Evolutionary conservation across 2,888 invertebrate genomes (phyloP), one percentile per base, ranked within the genome.

Genomic region (Ceraclea dissimilis): DNA sequence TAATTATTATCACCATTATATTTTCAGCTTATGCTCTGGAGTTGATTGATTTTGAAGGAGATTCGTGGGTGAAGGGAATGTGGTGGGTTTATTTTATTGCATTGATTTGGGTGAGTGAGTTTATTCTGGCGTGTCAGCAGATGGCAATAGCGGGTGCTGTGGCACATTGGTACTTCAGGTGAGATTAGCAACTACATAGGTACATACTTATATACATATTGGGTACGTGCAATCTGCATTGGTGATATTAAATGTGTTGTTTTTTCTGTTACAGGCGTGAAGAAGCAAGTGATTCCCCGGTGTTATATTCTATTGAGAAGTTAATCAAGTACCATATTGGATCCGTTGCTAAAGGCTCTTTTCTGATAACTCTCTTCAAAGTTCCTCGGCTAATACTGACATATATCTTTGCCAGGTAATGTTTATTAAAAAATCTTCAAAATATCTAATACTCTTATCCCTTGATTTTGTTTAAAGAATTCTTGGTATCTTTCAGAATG

Each of bases 1-100:
- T 26, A 10, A 26, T 10, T 6, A 26, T 6, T 26, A 10, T 26
- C 10, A n/a, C 13, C n/a, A 39, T 39, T n/a, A 8, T 13, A 39
- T 39, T 39, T 46, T 26, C 63, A 85, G 84, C 78, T 58, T 78
- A 84, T 61, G 77, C 79, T 5, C 74, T 85, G 50, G 80, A 74
- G 2, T 65, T 67, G 1, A 78, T 92, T 53, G 85, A 90, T 68
- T 92, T 88, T 67, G 74, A 80, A 11, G 87, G 89, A 67, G 84
- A 86, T 0, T 79, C 84, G 63, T 89, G 90, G 85, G 83, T 93
- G 33, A 87, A 88, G 67, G 90, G 92, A 65, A 90, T 96, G 88
- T 92, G 95, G 88, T 94, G 93, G 93, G 84, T 94, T 64, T 92
- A 94, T 68, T 77, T 92, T 17, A 80, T 95, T 51, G 95, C 92